These are phyloP conservation scores for Colossoma macropomum DNA, from an alignment of 2,113 vertebrate genomes.

Conservation along the genomic window DNA sequence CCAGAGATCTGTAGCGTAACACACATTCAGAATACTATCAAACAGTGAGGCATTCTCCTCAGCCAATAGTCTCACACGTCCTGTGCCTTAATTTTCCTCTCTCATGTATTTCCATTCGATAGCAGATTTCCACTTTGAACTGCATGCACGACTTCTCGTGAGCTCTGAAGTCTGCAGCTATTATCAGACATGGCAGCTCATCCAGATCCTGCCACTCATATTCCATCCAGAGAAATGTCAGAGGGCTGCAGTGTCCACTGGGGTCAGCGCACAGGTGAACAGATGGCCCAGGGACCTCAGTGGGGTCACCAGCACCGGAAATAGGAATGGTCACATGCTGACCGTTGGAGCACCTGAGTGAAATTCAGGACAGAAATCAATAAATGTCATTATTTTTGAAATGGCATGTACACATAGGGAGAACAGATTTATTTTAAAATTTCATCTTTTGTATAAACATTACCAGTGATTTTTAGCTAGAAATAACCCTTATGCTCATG, in stretches of 20 bases:
- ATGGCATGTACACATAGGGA: not conserved
- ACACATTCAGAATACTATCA: conserved; percentile 32
- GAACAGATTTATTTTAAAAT: not conserved
- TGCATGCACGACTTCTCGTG: conserved; percentile 17
- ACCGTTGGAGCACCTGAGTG: conserved; percentile 49
- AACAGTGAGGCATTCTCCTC: conserved; percentile 1
- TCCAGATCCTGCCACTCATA: conserved; percentile 50
- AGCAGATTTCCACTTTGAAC: conserved; percentile 28
- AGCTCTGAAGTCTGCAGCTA: conserved; percentile 31
- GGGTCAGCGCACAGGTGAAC: conserved; percentile 43
- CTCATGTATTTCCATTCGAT: conserved; percentile 20
- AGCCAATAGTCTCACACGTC: conserved; percentile 11
- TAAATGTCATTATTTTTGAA: conserved; percentile 9
- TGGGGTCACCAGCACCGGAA: conserved; percentile 40
- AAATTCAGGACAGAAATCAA: conserved; percentile 45
- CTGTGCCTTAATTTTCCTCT: conserved; percentile 25
- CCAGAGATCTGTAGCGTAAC: conserved; percentile 28
- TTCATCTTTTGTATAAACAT: not conserved
- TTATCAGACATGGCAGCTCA: conserved; percentile 49
- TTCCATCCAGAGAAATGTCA: conserved; percentile 58
- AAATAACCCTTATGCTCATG: too few relatives aligned
- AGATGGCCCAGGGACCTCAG: conserved; percentile 46
- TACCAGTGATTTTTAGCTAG: not conserved
- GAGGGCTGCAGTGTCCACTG: conserved; percentile 33
- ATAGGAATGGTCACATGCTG: conserved; percentile 41